Percentiles rank a stretch among this genome's conserved stretches.
Conservation (phyloP, 1,140 invertebrate genomes). For the Scaptomyza montana region DNA sequence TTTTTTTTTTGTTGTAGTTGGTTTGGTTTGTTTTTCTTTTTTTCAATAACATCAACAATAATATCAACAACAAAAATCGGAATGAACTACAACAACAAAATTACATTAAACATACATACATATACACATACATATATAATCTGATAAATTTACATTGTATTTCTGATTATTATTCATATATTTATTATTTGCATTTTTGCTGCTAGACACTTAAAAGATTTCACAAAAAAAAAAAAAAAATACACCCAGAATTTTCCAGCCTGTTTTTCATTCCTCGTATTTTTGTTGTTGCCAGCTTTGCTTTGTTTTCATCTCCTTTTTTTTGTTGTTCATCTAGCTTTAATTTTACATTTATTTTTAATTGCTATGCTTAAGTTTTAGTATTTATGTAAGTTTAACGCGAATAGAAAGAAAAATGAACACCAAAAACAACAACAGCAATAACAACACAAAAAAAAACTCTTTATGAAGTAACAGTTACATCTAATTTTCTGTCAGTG, state of each 20-base stretch:
- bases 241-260: conserved; percentile 9
- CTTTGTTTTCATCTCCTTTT: neutral
- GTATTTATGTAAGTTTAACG: neutral
- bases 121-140: conserved; percentile 11
- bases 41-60: conserved; percentile 9
- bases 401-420: conserved; percentile 1
- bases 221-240: neutral
- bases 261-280: neutral
- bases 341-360: neutral
- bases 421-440: neutral
- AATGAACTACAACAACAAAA: conserved; percentile 7
- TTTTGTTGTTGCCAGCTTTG: neutral
- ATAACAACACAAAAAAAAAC: neutral
- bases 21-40: neutral
- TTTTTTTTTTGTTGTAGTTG: neutral
- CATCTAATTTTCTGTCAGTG: conserved; percentile 10
- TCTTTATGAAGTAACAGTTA: conserved; percentile 22
- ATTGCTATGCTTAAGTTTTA: neutral
- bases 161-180: conserved; percentile 7
- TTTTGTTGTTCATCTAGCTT: neutral
- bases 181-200: conserved; percentile 32
- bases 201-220: conserved; percentile 50
- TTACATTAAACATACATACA: conserved; percentile 28
- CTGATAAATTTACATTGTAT: conserved; percentile 12
- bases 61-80: conserved; percentile 1